A percentile compares a stretch with the other conserved stretches of the same genome.
Evolutionary conservation across 2,797 vertebrate genomes (phyloP).

Genomic region (Poecilia wingei): DNA sequence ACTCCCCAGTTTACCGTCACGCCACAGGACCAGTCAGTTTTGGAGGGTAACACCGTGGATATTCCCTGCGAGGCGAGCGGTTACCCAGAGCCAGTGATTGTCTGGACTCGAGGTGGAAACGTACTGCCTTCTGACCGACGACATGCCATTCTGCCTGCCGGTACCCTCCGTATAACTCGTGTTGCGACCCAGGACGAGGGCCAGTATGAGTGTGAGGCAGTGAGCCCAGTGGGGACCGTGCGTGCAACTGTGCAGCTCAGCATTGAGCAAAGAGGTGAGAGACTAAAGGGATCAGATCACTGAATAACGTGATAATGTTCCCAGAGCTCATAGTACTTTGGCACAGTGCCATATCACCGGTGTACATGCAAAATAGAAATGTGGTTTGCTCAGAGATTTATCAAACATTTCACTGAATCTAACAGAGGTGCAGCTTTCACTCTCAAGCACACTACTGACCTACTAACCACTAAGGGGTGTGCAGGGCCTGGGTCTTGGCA

Average conservation of each 20-base stretch:
- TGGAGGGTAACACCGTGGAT: slow-evolving; percentile 94
- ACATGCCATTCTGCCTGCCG: slow-evolving; percentile 87
- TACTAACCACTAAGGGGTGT: too few relatives aligned
- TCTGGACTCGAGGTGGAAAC: slow-evolving; percentile 95
- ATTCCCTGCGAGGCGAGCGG: slow-evolving; percentile 93
- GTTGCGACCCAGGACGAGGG: slow-evolving; percentile 94
- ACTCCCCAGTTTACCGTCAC: slow-evolving; percentile 91
- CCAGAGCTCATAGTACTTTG: too few relatives aligned
- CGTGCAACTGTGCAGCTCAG: slow-evolving; percentile 84
- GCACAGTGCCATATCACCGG: too few relatives aligned
- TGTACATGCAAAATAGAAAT: too few relatives aligned
- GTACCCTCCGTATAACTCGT: slow-evolving; percentile 89
- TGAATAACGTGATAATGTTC: background rate
- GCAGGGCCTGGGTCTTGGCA: too few relatives aligned
- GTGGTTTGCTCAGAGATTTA: too few relatives aligned
- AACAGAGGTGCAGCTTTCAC: too few relatives aligned
- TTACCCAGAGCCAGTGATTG: slow-evolving; percentile 92
- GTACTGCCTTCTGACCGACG: slow-evolving; percentile 89
- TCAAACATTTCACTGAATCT: too few relatives aligned
- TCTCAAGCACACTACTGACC: too few relatives aligned
- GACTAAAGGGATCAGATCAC: background rate
- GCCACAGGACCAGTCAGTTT: slow-evolving; percentile 89
- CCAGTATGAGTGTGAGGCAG: slow-evolving; percentile 96
- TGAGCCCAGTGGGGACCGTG: slow-evolving; percentile 91
- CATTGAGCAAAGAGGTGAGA: slow-evolving; percentile 91